Conservation (phyloP, 2,888 invertebrate genomes). For the Nemotelus pantherinus region DNA sequence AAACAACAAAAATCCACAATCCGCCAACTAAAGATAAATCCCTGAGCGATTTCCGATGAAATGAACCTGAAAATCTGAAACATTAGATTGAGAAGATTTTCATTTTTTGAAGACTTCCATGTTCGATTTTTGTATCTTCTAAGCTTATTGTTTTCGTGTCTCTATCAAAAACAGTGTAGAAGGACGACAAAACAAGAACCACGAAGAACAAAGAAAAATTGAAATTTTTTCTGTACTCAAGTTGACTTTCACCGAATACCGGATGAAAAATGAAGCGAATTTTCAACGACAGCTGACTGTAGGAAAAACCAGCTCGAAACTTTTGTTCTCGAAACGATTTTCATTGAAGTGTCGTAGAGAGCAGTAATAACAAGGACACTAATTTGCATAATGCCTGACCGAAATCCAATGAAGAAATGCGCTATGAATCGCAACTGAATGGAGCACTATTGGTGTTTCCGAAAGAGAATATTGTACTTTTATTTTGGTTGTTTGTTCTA, state of each 20-base stretch:
- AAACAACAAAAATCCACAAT: constrained; percentile 7
- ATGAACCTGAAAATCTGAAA: constrained; percentile 35
- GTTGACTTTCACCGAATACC: no score
- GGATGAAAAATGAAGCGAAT: no score
- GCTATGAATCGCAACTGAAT: background rate
- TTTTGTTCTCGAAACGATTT: background rate
- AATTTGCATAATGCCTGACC: constrained; percentile 14
- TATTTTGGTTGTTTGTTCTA: no score
- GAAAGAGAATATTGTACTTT: no score
- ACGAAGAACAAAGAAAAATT: no score
- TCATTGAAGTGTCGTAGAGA: background rate
- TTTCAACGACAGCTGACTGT: no score
- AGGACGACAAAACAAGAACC: no score
- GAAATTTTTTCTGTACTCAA: no score
- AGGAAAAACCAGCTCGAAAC: no score
- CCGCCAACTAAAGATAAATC: constrained; percentile 15
- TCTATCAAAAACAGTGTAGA: no score
- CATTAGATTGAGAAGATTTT: constrained; percentile 28
- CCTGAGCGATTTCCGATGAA: constrained; percentile 1
- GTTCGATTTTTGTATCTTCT: background rate
- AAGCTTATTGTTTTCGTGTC: no score
- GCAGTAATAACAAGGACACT: constrained; percentile 14
- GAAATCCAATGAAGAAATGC: background rate
- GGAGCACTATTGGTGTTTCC: background rate
- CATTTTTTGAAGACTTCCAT: background rate